Conservation (phyloP, 2,113 vertebrate species). For the Melanostigma gelatinosum region DNA sequence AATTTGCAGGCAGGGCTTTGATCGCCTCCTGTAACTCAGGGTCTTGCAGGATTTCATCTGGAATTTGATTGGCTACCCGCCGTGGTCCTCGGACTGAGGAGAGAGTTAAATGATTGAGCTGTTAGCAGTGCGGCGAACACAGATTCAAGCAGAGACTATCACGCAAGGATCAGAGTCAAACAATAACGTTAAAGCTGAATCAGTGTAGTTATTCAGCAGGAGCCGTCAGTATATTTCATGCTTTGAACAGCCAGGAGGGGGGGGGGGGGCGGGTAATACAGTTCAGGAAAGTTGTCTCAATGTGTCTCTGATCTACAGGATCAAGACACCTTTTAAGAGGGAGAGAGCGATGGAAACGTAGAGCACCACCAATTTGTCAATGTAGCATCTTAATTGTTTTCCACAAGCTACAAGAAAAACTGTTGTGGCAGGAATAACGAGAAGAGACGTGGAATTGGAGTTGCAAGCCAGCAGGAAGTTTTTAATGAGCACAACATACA, state of each 20-base stretch:
- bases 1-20: conserved; percentile 88
- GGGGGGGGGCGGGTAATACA: background rate
- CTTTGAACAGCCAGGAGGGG: background rate
- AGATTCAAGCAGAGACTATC: background rate
- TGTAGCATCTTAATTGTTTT: conserved; percentile 4
- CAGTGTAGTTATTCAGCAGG: background rate
- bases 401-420: background rate
- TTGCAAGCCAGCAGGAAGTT: too few relatives aligned
- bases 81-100: conserved; percentile 74
- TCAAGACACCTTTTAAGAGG: background rate
- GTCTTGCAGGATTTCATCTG: conserved; percentile 90
- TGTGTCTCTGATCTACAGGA: background rate
- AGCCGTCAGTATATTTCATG: background rate
- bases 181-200: background rate
- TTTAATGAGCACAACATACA: too few relatives aligned
- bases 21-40: conserved; percentile 85
- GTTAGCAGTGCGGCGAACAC: conserved; percentile 1
- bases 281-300: background rate
- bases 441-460: too few relatives aligned
- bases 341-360: background rate
- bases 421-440: too few relatives aligned
- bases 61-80: conserved; percentile 90
- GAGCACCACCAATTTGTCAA: background rate
- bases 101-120: conserved; percentile 31
- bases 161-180: background rate